A percentile compares a stretch with the other conserved stretches of the same genome.
Evolutionary conservation across 2,888 invertebrate species (phyloP).

Genomic region (Vesta saturnalis): DNA sequence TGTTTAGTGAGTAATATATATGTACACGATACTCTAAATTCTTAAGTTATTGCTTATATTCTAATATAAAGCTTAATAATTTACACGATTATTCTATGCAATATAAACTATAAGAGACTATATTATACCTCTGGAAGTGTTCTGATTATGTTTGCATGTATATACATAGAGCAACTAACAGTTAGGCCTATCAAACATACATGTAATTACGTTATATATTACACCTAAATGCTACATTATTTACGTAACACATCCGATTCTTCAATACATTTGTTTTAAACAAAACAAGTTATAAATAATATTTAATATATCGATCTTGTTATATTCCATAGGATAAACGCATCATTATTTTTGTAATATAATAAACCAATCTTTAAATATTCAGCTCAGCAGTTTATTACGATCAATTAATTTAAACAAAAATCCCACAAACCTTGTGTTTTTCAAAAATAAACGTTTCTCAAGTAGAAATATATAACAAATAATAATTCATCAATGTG

Average conservation of each 20-base stretch:
- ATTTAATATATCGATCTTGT: not conserved
- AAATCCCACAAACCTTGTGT: not conserved
- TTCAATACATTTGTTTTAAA: not conserved
- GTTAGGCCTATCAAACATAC: constrained; percentile 45
- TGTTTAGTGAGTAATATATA: constrained; percentile 9
- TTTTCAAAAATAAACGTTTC: not conserved
- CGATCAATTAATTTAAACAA: too few relatives aligned
- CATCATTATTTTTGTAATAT: too few relatives aligned
- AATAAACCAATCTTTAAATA: constrained; percentile 1
- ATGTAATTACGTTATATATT: constrained; percentile 39
- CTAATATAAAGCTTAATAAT: constrained; percentile 37
- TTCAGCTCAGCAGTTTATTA: too few relatives aligned
- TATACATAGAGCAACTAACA: constrained; percentile 37
- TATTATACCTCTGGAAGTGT: constrained; percentile 44
- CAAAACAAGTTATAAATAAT: constrained; percentile 4
- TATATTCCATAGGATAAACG: not conserved
- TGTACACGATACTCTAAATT: constrained; percentile 33
- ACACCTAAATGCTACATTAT: constrained; percentile 39
- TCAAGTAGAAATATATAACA: not conserved
- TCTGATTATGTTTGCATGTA: constrained; percentile 42
- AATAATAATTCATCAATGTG: too few relatives aligned
- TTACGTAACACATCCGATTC: constrained; percentile 41
- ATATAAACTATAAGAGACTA: constrained; percentile 26
- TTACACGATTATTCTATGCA: constrained; percentile 34
- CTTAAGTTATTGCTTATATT: constrained; percentile 31